Evolutionary conservation across 2,797 vertebrate genomes (phyloP), one percentile per base, ranked within the genome.

Genomic region (Paratrypauchen microcephalus): DNA sequence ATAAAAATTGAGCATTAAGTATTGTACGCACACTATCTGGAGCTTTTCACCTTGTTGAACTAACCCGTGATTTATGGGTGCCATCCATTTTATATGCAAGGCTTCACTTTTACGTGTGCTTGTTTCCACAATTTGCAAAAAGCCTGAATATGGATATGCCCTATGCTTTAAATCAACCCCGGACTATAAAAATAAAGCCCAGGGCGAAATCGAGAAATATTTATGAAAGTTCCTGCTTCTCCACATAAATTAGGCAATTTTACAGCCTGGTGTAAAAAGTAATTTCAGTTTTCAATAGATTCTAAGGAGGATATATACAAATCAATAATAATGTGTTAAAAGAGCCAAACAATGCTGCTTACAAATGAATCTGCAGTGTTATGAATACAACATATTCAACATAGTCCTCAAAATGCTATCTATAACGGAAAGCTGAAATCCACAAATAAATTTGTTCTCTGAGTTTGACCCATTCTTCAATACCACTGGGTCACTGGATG

Each of bases 51-150:
- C 1, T 26, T 60, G 48, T 72, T 13, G 5, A 63, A 70, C 47
- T 71, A 75, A 72, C 56, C 65, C 36, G 39, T 78, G 71, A 82
- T 79, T 78, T 78, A 82, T 71, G 65, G 61, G 26, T 55, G 45
- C 11, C 69, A 78, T 67, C 65, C 50, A 52, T 78, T 73, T 67
- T 52, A 48, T 69, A 24, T 58, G 36, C 55, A 62, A 68, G 24
- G 32, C 58, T 60, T 70, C 54, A 39, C 26, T 41, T 58, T 66
- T 52, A 23, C 36, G 8, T 56, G 18, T 41, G 56, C 32, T 68
- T 70, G 55, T 65, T 67, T 67, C 52, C 55, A 71, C n/a, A 60
- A 50, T 64, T 69, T 70, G 24, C 59, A 26, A 56, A 59, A 57
- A 50, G 30, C 28, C 59, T 32, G 59, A 68, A 65, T 62, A 55